Evolutionary conservation across 2,888 invertebrate genomes (phyloP).

Genomic region (Morpho deidamia): DNA sequence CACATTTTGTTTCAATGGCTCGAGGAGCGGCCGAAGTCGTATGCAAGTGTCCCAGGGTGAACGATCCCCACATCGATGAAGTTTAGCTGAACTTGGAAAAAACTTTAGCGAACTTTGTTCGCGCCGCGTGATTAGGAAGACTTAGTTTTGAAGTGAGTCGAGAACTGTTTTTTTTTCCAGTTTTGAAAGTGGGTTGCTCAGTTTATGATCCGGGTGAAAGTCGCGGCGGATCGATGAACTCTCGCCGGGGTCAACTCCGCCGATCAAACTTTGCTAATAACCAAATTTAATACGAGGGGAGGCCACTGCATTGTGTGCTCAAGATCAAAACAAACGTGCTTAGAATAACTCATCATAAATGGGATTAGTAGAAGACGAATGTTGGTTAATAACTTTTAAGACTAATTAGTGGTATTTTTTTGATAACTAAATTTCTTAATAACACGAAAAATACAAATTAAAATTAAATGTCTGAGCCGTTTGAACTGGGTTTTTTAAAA

Average conservation of each 20-base stretch:
- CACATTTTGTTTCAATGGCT: slow-evolving; percentile 72
- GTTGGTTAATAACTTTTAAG: not conserved
- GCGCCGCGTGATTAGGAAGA: slow-evolving; percentile 77
- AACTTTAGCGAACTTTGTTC: slow-evolving; percentile 69
- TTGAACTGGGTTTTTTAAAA: too few species aligned
- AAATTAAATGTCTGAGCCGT: too few species aligned
- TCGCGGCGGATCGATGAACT: slow-evolving; percentile 72
- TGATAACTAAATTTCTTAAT: too few species aligned
- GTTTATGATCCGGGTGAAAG: slow-evolving; percentile 78
- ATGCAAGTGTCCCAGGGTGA: slow-evolving; percentile 77
- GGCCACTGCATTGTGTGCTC: slow-evolving; percentile 46
- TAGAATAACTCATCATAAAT: slow-evolving; percentile 11
- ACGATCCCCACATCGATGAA: slow-evolving; percentile 76
- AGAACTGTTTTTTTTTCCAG: slow-evolving; percentile 68
- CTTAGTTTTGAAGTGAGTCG: slow-evolving; percentile 76
- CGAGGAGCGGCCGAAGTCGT: slow-evolving; percentile 52
- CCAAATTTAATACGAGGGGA: slow-evolving; percentile 67
- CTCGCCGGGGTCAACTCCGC: slow-evolving; percentile 62
- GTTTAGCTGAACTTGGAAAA: slow-evolving; percentile 75
- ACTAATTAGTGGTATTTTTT: not conserved
- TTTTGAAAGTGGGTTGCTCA: slow-evolving; percentile 77
- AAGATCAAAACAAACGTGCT: slow-evolving; percentile 25
- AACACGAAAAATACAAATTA: too few species aligned
- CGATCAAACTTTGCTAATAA: slow-evolving; percentile 76
- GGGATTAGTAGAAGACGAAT: not conserved